Conservation (phyloP, 2,113 vertebrate species). For the Nestor notabilis region DNA sequence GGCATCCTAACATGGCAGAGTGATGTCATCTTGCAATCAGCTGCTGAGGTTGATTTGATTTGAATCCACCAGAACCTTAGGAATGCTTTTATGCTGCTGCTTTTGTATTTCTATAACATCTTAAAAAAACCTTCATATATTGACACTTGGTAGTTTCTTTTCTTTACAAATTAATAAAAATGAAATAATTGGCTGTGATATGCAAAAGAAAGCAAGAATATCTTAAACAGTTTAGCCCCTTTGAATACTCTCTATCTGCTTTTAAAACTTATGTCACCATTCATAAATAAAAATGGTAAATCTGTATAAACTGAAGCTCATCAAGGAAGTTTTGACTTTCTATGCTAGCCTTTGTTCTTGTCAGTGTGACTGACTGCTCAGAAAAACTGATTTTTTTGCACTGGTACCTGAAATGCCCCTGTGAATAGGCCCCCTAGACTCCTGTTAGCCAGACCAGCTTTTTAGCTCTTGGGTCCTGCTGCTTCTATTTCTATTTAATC, state of each 20-base stretch:
- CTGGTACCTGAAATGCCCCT: not conserved
- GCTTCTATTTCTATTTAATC: constrained; percentile 31
- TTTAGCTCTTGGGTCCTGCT: not conserved
- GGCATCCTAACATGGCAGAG: not conserved
- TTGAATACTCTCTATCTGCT: not conserved
- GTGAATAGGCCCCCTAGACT: not conserved
- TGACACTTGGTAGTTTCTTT: not conserved
- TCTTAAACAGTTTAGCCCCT: not conserved
- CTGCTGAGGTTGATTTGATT: not conserved
- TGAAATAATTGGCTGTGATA: not conserved
- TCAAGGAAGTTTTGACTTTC: not conserved
- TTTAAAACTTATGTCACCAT: not conserved
- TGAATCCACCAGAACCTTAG: not conserved
- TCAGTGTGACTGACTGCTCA: not conserved
- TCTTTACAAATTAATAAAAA: not conserved
- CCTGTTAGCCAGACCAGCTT: not conserved
- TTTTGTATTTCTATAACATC: not conserved
- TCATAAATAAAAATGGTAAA: not conserved
- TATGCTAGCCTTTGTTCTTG: not conserved
- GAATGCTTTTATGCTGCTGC: not conserved
- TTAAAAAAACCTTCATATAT: not conserved
- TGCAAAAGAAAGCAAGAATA: not conserved
- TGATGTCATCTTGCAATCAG: not conserved
- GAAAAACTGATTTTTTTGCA: not conserved
- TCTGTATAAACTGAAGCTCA: not conserved